phyloP scores from a whole-genome alignment of 2,888 invertebrate genomes.

The Thyatira batis region DNA sequence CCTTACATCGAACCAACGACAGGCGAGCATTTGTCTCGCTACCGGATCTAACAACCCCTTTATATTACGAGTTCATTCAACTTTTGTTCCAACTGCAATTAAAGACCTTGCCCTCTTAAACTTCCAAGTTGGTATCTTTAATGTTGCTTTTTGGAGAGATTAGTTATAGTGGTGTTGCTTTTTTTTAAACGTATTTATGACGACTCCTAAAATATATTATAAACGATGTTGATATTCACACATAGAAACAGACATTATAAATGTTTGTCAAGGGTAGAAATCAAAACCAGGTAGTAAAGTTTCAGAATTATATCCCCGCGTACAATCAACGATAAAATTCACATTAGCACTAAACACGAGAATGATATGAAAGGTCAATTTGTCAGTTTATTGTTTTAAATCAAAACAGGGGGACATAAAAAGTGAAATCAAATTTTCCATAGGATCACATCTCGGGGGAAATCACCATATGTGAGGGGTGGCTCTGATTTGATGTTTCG shows the following conservation, averaged over 20 bases:
- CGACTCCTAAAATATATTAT: too few relatives aligned
- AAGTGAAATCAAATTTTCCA: conserved; percentile 62
- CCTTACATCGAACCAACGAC: conserved; percentile 57
- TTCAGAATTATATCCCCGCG: too few relatives aligned
- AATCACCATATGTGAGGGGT: conserved; percentile 51
- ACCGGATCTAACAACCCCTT: conserved; percentile 19
- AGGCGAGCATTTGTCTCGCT: conserved; percentile 48
- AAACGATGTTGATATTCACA: too few relatives aligned
- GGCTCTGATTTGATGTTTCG: conserved; percentile 55
- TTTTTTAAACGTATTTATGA: too few relatives aligned
- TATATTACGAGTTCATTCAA: conserved; percentile 7
- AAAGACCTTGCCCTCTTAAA: not conserved
- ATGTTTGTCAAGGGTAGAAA: too few relatives aligned
- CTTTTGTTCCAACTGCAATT: conserved; percentile 5
- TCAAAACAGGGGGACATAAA: conserved; percentile 47
- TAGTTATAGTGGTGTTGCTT: too few relatives aligned
- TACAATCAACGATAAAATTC: not conserved
- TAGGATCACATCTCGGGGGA: conserved; percentile 52
- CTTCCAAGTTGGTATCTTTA: not conserved
- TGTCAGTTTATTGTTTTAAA: conserved; percentile 27
- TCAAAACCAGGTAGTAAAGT: too few relatives aligned
- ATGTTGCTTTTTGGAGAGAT: not conserved
- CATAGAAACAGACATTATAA: too few relatives aligned
- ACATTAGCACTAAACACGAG: not conserved
- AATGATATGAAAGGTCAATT: not conserved